Base-by-base conservation (phyloP, 1,140 invertebrate genomes). In the Venturia canescens region DNA sequence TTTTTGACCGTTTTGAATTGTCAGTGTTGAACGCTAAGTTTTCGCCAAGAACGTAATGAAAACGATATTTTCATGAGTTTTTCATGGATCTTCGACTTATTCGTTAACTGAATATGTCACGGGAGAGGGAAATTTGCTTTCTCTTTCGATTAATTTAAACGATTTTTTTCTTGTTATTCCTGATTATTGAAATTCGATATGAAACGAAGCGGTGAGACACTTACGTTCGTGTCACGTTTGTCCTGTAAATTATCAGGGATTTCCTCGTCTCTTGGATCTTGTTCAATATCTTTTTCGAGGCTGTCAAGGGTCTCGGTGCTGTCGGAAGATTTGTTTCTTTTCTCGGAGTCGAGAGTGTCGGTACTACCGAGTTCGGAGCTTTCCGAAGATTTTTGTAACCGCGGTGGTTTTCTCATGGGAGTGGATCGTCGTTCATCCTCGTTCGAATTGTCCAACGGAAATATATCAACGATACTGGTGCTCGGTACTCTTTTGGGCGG, bases 291-390 rank as follows among this genome's bases (percentile, higher is more conserved):
- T 70, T 90, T 90, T 48, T 92, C 91, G 1, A 92, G 84, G 79
- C 91, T 92, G 57, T 92, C 91, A 44, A 92, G 79, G 6, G 91
- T 92, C 71, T 92, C 91, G 0, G 89, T 90, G 66, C 90, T 92
- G 66, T 89, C 90, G 0, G 89, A 91, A 13, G 88, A 91, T 38
- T 91, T 91, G 44, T 90, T 90, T 53, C 89, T 87, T 21, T 86
- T 87, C n/a, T 92, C 90, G 0, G 89, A 91, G 66, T 91, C 88
- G 1, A 92, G 72, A 2, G 91, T 92, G 26, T 92, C 91, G 3
- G 90, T 92, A 44, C 91, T 92, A 0, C 90, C 90, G 0, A 92
- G 81, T 11, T 92, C 91, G 0, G 91, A 92, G 70, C 91, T 92
- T 74, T 92, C 91, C 1, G 91, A 92, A 0, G 89, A 91, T 66